Evolutionary conservation across 2,113 vertebrate species (phyloP), one percentile per base, ranked within the genome.

Genomic region (Anser cygnoides): DNA sequence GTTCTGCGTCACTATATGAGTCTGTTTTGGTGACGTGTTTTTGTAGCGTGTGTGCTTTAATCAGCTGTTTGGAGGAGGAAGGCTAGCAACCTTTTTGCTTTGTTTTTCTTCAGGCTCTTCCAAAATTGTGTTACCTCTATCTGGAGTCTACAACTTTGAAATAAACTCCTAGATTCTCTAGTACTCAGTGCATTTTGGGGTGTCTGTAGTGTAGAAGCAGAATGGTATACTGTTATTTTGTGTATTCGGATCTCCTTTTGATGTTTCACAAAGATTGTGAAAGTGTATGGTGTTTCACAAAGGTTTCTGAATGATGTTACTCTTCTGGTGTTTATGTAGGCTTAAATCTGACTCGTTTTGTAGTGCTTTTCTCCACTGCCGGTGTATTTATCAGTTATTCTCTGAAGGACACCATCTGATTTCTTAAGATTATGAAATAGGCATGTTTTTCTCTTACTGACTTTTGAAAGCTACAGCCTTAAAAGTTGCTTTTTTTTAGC

Each of bases 41-140:
- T 78, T 70, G n/a, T 50, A 21, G 23, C 9, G 37, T 50, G 5
- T 5, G 3, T 49, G 12, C 37, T 84, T 70, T n/a, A 76, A n/a
- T 49, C 35, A 73, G 11, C 6, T 86, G 0, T 65, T 70, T 59
- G n/a, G 25, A 57, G 52, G 17, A 44, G 14, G 17, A 83, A 21
- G 6, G 50, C 16, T 59, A 26, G 57, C 35, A 26, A 0, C 68
- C 90, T 20, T 67, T 13, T 65, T 54, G 21, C 33, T 77, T 8
- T 63, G 21, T n/a, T 68, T 91, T 87, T 44, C 13, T 78, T 4
- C 6, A 35, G 26, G 6, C 10, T 89, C 39, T 74, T 73, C 13
- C 3, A 57, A 11, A 18, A 28, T 43, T 58, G 7, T 0, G 0
- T 59, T 54, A 73, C 3, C 13, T 80, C 43, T 76, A 2, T 17